Base-by-base conservation (phyloP, 2,797 vertebrate species). In the Cirrhinus molitorella region DNA sequence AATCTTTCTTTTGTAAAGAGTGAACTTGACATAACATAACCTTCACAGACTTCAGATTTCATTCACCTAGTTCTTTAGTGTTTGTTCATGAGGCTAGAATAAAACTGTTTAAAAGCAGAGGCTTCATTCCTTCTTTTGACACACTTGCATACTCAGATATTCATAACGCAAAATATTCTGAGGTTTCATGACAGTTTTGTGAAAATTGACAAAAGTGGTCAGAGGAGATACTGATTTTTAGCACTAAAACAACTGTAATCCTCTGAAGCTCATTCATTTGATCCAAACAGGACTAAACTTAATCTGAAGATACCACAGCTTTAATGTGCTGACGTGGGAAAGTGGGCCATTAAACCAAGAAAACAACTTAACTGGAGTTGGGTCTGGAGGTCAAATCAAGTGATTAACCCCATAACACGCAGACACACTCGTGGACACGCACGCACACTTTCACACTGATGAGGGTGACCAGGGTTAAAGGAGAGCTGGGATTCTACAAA, bases 321-420 rank as follows among this genome's bases (percentile, higher is more conserved):
- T n/a, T 37, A 49, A 67, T 9, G 8, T 17, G 21, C 28, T 66
- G 16, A 17, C 3, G 0, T 17, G 40, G 53, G 43, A 73, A 81
- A 51, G 14, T 45, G 6, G 34, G 34, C 11, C 31, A 45, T 55
- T 37, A 49, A 40, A 59, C 5, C 47, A 53, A 31, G 40, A 63
- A 21, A 49, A 66, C 80, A 82, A 45, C 47, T 83, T 83, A 57
- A 67, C 23, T 67, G 37, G 16, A 17, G 49, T 61, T 11, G 71
- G 34, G 57, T n/a, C 49, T 67, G 61, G 49, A 67, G 49, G 61
- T 83, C 61, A 83, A 45, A 57, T 57, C 19, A 51, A 55, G 68
- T 72, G 51, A 78, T 78, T 73, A 73, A 81, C 83, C 51, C 45
- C 21, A 55, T 76, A 43, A 81, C 65, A 85, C 55, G 5, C 4